Evolutionary conservation across 2,888 invertebrate genomes (phyloP), one percentile per base, ranked within the genome.

Genomic region (Nasonia oneida): DNA sequence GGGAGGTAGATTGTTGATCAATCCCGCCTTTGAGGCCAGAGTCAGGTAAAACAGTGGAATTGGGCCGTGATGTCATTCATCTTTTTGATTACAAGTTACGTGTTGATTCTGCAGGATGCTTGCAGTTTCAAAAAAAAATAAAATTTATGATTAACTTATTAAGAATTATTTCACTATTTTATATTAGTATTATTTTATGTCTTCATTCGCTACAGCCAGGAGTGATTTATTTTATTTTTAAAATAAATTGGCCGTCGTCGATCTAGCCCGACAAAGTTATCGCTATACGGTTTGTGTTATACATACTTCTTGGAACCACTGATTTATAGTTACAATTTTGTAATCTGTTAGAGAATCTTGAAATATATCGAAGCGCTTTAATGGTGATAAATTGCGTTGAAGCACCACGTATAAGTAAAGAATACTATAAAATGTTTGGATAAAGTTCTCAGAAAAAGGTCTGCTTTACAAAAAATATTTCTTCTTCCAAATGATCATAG

Each of bases 301-400:
- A 57, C 67, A 70, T 42, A 78, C 64, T 77, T 14, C 53, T n/a
- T 10, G 29, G 39, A 8, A 18, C 39, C 29, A 2, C 23, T 81
- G 80, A 81, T 81, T 81, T 81, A 81, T 73, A 23, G 53, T 57
- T 53, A 57, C 73, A 71, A 81, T 71, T 57, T 81, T 57, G 39
- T 57, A 73, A 81, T 81, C 80, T 73, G 18, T 53, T 50, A 71
- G 73, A 53, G 10, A 39, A 81, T 81, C 73, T 53, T 4, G 39
- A 53, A 71, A 73, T 81, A 81, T 73, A 81, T 81, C 33, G 39
- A 73, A 57, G 57, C 29, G 23, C 18, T 8, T n/a, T 67, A 67
- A 67, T 50, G 42, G 29, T 47, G 37, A 53, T 64, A 23, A 78
- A 64, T 42, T 64, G 64, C 47, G 15, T 23, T 23, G 23, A 42